Evolutionary conservation across 2,797 vertebrate genomes (phyloP).

Genomic region (Sebastes diploproa): DNA sequence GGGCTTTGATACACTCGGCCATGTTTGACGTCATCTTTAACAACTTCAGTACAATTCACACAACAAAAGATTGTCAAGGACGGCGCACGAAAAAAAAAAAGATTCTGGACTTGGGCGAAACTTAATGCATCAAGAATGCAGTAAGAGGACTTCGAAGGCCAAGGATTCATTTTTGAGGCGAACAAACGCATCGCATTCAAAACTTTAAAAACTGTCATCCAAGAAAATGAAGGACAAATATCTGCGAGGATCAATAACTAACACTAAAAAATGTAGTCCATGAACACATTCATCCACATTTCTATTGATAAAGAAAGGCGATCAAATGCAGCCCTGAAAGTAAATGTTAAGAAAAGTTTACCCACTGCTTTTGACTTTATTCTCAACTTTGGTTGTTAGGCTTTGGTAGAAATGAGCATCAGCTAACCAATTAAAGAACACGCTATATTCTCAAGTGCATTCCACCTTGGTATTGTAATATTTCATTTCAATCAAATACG

Average conservation of each 20-base stretch:
- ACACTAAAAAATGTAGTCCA: neutral
- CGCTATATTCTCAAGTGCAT: neutral
- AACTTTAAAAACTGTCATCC: neutral
- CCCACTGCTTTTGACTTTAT: neutral
- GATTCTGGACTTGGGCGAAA: neutral
- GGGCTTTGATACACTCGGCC: neutral
- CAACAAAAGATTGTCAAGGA: neutral
- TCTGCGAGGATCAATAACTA: neutral
- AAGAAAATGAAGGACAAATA: conserved; percentile 13
- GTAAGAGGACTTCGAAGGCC: neutral
- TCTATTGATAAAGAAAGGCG: neutral
- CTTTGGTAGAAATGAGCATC: neutral
- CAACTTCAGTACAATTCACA: neutral
- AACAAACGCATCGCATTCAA: neutral
- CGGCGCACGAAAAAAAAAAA: neutral
- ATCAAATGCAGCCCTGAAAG: neutral
- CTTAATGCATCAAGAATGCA: neutral
- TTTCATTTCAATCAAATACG: neutral
- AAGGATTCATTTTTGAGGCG: neutral
- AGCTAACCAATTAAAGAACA: neutral
- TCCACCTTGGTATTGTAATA: neutral
- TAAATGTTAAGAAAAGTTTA: neutral
- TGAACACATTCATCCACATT: neutral
- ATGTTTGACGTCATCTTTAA: neutral
- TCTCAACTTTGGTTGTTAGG: neutral